Evolutionary conservation across 2,888 invertebrate species (phyloP), one percentile per base, ranked within the genome.

Genomic region (Dysmachus trigonus): DNA sequence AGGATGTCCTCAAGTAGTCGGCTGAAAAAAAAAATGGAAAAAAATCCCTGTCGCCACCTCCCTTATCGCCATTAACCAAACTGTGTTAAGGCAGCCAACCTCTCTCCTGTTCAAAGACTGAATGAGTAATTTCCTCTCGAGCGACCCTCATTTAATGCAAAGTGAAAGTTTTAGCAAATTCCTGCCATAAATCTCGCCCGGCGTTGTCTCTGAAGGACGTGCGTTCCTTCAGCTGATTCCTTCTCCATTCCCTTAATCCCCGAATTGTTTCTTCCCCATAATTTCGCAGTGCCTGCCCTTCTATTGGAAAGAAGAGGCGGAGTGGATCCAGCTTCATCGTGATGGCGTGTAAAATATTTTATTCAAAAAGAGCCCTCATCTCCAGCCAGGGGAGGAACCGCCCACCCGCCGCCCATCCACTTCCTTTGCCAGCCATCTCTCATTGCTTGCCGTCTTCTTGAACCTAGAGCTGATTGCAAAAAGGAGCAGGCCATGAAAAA

Each of bases 151-250:
- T 73, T 77, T 41, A 77, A 77, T 77, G 77, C 77, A 77, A 77
- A 77, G 77, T 77, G 77, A 77, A 77, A 77, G 77, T 77, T 77
- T 77, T 41, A 77, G 41, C 38, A 77, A 77, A 41, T 77, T 77
- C 41, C 38, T 77, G 77, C 77, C n/a, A 77, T 77, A 77, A 77
- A 77, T 77, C 41, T 77, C 41, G 41, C 77, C 77, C 47, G 35
- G 74, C 74, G 18, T 35, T 77, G 77, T 35, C 38, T 77, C 77
- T 18, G 77, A 33, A 41, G 41, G 27, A 35, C 33, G 74, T 74
- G 74, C 35, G 33, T 33, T 74, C 18, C 74, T 35, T 30, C 74
- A 74, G 33, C 35, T 74, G 33, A 74, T 62, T 62, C 74, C 74
- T 74, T 30, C 74, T 74, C 35, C 74, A 10, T 35, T 35, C 18